These are phyloP conservation scores for Pleuronectes platessa DNA, from an alignment of 2,113 vertebrate species.

Conservation along the genomic window DNA sequence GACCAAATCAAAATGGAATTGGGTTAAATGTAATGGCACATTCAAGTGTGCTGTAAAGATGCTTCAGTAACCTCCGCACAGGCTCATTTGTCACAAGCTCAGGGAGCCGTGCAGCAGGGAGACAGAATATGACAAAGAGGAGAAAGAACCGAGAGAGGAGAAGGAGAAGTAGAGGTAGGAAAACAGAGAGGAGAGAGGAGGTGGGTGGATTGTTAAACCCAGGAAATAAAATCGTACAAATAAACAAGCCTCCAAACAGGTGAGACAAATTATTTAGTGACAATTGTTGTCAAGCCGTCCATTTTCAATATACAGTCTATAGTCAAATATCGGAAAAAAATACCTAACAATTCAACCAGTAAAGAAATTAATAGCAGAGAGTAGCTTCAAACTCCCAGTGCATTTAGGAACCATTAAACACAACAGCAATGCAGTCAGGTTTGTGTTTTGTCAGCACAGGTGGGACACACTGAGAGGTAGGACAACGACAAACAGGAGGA, in stretches of 20 bases:
- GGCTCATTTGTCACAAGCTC: conserved; percentile 56
- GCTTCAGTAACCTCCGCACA: conserved; percentile 36
- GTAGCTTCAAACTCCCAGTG: background rate
- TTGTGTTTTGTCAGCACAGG: no score
- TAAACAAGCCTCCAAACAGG: conserved; percentile 4
- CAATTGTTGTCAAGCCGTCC: background rate
- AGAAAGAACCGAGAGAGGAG: background rate
- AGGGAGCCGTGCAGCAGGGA: conserved; percentile 19
- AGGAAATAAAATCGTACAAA: background rate
- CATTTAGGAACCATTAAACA: background rate
- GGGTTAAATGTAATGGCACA: conserved; percentile 61
- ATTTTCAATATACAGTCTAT: no score
- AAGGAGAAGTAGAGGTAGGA: conserved; percentile 21
- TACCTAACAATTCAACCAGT: no score
- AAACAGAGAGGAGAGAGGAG: no score
- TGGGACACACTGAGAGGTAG: no score
- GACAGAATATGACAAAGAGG: conserved; percentile 9
- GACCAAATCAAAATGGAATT: conserved; percentile 40
- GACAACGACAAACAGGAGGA: no score
- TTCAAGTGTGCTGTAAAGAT: conserved; percentile 36
- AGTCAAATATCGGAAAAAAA: no score
- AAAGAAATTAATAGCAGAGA: background rate
- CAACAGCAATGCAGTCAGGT: no score
- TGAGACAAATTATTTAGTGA: background rate
- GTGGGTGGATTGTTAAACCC: no score